Evolutionary conservation across 2,888 invertebrate species (phyloP), one percentile per base, ranked within the genome.

Genomic region (Hipparchia semele): DNA sequence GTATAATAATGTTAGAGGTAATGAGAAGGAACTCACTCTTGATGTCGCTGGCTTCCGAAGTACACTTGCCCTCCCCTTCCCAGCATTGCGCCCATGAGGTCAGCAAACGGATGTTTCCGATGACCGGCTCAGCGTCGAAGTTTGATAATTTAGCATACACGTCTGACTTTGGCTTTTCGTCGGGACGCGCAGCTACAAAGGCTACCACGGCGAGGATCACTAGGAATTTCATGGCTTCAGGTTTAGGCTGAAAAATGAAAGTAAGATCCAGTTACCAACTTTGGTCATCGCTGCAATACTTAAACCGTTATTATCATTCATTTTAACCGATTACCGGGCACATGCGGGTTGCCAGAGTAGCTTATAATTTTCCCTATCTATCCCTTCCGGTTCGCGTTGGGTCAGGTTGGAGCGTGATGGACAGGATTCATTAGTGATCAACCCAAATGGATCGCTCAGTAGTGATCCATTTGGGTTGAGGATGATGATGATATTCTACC

Each of bases 21-120:
- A 39, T 39, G 39, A 54, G 9, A 66, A 10, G 13, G 6, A 8
- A 81, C 85, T 83, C 78, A 88, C 89, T 82, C 71, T 83, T 88
- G 39, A 89, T 75, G 8, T 83, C 83, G 7, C 75, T 78, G 54
- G 84, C 88, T 71, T 88, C 88, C 0, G 85, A 77, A 1, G 88
- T 88, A 69, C 89, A 89, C 65, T 82, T 84, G 0, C 86, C 87
- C 1, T 76, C 77, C 13, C 79, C 83, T 0, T 79, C 72, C 75
- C 88, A 82, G 76, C 89, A 89, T 0, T 76, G 53, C 0, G 73
- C 66, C 46, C 86, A 86, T 0, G 80, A 65, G 10, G 78, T 79
- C 12, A 87, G 51, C 1, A 88, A 80, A 1, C 86, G 81, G 0
- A 33, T 2, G 46, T 84, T 89, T 0, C 1, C 46, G 1, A 79